phyloP scores from a whole-genome alignment of 2,113 vertebrate genomes.

The Pluvialis apricaria region DNA sequence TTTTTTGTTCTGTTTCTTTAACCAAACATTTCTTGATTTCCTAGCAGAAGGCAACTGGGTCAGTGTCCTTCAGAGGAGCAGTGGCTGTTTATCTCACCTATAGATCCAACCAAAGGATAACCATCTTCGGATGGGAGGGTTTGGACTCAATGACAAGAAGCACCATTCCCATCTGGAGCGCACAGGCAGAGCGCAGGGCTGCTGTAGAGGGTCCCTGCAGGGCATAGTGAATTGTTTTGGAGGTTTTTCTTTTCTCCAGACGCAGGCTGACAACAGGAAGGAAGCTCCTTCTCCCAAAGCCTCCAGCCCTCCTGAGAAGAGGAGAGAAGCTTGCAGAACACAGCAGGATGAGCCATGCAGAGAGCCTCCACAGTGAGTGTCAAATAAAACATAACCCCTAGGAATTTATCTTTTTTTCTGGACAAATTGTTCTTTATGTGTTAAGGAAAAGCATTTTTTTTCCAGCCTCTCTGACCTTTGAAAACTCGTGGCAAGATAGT shows the following conservation, averaged over 20 bases:
- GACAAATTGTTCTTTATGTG: neutral
- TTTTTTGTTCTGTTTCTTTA: neutral
- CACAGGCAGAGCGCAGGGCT: neutral
- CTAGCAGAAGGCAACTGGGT: neutral
- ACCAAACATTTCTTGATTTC: neutral
- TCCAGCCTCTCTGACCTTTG: neutral
- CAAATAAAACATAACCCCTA: neutral
- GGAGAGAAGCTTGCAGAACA: neutral
- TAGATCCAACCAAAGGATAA: neutral
- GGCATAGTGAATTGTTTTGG: neutral
- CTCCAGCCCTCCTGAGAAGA: neutral
- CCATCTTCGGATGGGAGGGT: neutral
- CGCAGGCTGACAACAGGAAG: neutral
- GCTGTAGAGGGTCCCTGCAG: neutral
- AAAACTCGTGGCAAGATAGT: neutral
- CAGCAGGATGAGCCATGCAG: neutral
- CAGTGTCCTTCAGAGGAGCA: neutral
- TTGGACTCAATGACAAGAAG: neutral
- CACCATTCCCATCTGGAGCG: neutral
- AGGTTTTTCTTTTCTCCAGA: neutral
- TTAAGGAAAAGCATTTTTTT: neutral
- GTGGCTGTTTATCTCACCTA: neutral
- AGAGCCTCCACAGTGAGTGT: neutral
- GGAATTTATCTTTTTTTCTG: neutral
- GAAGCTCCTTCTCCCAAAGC: neutral